phyloP scores from a whole-genome alignment of 2,113 vertebrate genomes.

The Cyprichromis sp. region DNA sequence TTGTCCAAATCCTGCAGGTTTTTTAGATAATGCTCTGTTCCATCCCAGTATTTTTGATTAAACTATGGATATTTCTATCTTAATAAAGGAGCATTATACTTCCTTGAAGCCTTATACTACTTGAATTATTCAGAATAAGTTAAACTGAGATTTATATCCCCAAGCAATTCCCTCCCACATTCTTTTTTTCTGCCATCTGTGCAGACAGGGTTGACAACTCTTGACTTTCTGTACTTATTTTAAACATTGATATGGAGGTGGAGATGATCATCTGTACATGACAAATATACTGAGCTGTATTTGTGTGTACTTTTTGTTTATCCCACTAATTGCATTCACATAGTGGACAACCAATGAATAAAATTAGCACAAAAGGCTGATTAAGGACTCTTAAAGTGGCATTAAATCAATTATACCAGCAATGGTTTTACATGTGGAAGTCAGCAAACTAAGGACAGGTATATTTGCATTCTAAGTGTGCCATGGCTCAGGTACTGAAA shows the following conservation, averaged over 20 bases:
- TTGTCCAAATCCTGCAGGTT: background rate
- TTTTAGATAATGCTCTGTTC: background rate
- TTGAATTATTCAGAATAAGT: background rate
- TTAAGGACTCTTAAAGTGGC: background rate
- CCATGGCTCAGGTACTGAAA: slow-evolving; percentile 34
- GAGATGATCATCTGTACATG: background rate
- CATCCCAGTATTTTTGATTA: background rate
- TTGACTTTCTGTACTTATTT: background rate
- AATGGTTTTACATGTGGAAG: slow-evolving; percentile 5
- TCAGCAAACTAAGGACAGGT: background rate
- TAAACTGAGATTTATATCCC: background rate
- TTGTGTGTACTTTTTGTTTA: background rate
- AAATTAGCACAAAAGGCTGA: slow-evolving; percentile 16
- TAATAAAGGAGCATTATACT: background rate
- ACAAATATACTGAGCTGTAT: background rate
- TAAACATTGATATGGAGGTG: background rate
- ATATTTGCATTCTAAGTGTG: slow-evolving; percentile 48
- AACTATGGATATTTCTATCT: background rate
- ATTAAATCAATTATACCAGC: background rate
- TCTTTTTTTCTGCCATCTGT: background rate
- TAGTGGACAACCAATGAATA: background rate
- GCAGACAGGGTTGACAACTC: background rate
- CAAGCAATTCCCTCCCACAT: background rate
- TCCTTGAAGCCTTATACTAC: background rate
- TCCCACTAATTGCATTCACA: background rate